A percentile compares a stretch with the other conserved stretches of the same genome.
These are phyloP conservation scores for Clanis bilineata DNA, from an alignment of 2,888 invertebrate genomes.

Conservation along the genomic window DNA sequence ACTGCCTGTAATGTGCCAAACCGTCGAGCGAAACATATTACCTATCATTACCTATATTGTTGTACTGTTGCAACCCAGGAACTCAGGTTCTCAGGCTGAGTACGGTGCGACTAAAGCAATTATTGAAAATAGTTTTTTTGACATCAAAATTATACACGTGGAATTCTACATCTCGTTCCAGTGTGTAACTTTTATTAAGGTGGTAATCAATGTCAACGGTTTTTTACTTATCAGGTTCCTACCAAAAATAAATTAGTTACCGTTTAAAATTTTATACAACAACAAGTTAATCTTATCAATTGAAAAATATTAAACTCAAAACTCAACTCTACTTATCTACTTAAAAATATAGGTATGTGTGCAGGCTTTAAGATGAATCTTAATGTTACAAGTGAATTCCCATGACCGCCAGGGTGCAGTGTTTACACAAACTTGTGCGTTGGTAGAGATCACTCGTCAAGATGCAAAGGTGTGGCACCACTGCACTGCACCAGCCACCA, in stretches of 20 bases:
- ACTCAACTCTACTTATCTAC: no score
- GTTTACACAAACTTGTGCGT: constrained; percentile 16
- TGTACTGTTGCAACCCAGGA: no score
- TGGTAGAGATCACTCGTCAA: constrained; percentile 33
- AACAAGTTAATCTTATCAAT: neutral
- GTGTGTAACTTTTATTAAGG: neutral
- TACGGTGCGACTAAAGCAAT: no score
- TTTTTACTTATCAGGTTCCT: neutral
- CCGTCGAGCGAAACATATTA: no score
- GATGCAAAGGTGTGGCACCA: constrained; percentile 35
- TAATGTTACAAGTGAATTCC: neutral
- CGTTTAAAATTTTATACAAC: neutral
- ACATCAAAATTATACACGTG: no score
- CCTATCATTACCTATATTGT: no score
- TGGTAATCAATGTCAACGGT: neutral
- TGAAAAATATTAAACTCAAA: neutral
- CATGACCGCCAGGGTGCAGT: neutral
- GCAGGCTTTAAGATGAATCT: neutral
- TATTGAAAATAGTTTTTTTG: no score
- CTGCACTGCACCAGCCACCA: no score
- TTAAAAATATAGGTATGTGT: neutral
- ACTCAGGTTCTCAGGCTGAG: neutral
- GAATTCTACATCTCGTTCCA: no score
- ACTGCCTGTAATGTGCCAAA: neutral
- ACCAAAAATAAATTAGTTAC: neutral